Conservation (phyloP, 2,113 vertebrate genomes). For the Odocoileus hemionus region DNA sequence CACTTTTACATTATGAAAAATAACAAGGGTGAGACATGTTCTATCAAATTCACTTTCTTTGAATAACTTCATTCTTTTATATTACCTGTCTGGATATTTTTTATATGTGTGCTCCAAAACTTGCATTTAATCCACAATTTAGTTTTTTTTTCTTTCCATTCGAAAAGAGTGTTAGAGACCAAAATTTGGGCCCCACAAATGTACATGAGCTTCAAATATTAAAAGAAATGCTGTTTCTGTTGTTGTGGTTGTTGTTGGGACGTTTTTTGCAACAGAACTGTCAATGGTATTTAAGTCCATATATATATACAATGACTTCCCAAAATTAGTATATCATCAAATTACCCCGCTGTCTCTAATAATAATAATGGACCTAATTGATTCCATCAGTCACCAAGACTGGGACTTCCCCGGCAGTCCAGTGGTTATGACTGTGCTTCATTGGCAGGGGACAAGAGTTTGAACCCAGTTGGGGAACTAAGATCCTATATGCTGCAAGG, state of each 20-base stretch:
- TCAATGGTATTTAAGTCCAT: background rate
- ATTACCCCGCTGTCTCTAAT: background rate
- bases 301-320: background rate
- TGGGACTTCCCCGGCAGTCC: background rate
- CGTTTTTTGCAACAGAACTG: background rate
- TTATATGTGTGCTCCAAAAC: background rate
- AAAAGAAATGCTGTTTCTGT: background rate
- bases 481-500: background rate
- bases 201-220: background rate
- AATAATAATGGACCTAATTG: background rate
- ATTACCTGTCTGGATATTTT: background rate
- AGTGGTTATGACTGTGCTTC: background rate
- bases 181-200: background rate
- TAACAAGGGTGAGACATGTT: background rate
- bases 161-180: background rate
- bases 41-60: background rate
- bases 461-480: background rate
- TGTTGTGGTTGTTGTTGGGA: background rate
- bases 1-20: background rate
- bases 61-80: background rate
- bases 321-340: background rate
- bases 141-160: background rate
- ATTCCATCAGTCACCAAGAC: background rate
- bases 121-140: background rate
- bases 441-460: background rate